A percentile compares a stretch with the other conserved stretches of the same genome.
phyloP scores from a whole-genome alignment of 2,113 vertebrate species.

The Bubo blakistoni region DNA sequence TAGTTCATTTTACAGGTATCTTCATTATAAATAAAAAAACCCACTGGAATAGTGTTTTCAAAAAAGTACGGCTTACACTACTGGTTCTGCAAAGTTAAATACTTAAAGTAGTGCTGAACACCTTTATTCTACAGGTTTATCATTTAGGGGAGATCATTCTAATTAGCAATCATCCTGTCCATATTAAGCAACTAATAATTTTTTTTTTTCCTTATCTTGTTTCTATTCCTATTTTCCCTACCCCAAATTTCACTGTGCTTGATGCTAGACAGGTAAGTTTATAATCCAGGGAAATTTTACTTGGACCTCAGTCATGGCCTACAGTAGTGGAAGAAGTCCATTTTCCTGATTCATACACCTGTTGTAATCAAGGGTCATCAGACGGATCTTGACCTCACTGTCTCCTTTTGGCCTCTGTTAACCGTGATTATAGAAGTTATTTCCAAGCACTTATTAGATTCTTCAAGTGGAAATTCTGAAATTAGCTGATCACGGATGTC shows the following conservation, averaged over 20 bases:
- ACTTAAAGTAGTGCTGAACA: neutral
- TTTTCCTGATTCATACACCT: neutral
- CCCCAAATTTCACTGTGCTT: neutral
- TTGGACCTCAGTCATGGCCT: neutral
- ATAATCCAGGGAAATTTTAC: neutral
- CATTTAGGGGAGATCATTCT: neutral
- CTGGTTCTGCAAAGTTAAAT: neutral
- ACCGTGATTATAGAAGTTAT: neutral
- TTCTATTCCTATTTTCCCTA: neutral
- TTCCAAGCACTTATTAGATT: neutral
- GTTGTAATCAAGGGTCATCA: neutral
- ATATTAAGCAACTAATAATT: neutral
- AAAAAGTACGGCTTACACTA: neutral
- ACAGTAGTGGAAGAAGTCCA: neutral
- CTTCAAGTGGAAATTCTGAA: neutral
- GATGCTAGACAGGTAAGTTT: neutral
- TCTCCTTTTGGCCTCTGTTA: neutral
- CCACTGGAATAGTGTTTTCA: neutral
- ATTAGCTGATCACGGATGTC: neutral
- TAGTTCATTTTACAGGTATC: neutral
- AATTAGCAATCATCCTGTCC: neutral
- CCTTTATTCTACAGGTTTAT: neutral
- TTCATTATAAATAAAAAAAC: neutral
- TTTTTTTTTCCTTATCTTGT: neutral
- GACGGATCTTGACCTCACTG: neutral